These are phyloP conservation scores for Poecilia picta DNA, from an alignment of 2,797 vertebrate species.

Conservation along the genomic window DNA sequence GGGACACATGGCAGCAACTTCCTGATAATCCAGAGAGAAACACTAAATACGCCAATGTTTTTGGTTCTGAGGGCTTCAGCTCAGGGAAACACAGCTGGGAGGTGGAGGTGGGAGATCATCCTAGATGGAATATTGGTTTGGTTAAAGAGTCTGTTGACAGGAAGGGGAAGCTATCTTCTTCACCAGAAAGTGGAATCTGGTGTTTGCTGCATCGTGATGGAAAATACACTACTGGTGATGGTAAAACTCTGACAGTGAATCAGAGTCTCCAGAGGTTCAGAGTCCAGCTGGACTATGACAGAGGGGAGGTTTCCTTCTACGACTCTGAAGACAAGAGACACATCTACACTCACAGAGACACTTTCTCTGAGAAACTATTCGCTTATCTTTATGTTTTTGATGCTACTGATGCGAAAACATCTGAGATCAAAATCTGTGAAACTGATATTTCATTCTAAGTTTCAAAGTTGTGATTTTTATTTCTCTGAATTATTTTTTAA, in stretches of 20 bases:
- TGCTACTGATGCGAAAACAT: neutral
- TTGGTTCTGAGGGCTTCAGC: constrained; percentile 8
- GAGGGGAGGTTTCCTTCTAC: neutral
- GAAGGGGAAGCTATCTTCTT: fast-evolving
- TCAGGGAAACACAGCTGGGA: constrained; percentile 8
- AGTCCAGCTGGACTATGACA: neutral
- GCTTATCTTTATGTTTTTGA: neutral
- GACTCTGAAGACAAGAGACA: neutral
- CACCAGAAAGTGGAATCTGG: neutral
- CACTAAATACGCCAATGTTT: fast-evolving
- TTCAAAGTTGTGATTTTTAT: neutral
- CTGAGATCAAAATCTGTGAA: neutral
- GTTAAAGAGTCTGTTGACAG: neutral
- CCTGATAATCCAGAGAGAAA: constrained; percentile 5
- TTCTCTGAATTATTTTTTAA: neutral
- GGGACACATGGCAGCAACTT: neutral
- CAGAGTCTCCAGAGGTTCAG: neutral
- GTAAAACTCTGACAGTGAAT: neutral
- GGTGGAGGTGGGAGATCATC: neutral
- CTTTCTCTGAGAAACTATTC: neutral
- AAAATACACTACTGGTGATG: neutral
- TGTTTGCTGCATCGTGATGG: fast-evolving
- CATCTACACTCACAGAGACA: neutral
- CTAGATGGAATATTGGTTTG: fast-evolving
- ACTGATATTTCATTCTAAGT: neutral